A percentile compares a stretch with the other conserved stretches of the same genome.
Conservation (phyloP, 2,113 vertebrate genomes). For the Penelope pileata region DNA sequence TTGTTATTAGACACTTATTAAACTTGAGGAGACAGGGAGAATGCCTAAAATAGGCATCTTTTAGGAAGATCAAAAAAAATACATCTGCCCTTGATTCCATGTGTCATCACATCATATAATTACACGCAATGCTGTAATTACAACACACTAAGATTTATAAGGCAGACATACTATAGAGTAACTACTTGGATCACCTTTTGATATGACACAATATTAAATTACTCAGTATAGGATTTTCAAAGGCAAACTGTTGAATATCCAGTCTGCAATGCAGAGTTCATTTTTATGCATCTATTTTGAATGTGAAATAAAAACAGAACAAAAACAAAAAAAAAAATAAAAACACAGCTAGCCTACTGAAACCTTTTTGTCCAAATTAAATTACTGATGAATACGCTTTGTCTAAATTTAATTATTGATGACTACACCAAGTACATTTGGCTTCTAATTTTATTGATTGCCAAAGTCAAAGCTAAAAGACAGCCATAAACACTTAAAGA, state of each 20-base stretch:
- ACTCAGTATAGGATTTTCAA: background rate
- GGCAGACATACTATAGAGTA: background rate
- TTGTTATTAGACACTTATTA: background rate
- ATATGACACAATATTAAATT: background rate
- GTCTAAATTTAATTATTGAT: background rate
- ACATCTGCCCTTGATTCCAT: background rate
- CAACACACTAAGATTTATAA: constrained; percentile 3
- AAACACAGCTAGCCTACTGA: background rate
- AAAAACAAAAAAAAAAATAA: background rate
- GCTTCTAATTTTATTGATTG: background rate
- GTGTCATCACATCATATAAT: background rate
- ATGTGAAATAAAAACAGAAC: background rate
- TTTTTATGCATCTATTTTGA: background rate
- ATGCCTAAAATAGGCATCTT: background rate
- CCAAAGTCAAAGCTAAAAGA: background rate
- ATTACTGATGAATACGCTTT: background rate
- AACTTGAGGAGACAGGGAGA: background rate
- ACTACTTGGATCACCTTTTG: background rate
- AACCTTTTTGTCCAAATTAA: background rate
- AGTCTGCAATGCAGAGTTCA: background rate
- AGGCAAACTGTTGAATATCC: background rate
- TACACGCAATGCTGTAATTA: constrained; percentile 4
- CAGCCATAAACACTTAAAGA: background rate
- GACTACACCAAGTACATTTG: background rate
- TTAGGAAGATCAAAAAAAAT: constrained; percentile 6